Conservation (phyloP, 2,797 vertebrate genomes). For the Pipistrellus pipistrellus region DNA sequence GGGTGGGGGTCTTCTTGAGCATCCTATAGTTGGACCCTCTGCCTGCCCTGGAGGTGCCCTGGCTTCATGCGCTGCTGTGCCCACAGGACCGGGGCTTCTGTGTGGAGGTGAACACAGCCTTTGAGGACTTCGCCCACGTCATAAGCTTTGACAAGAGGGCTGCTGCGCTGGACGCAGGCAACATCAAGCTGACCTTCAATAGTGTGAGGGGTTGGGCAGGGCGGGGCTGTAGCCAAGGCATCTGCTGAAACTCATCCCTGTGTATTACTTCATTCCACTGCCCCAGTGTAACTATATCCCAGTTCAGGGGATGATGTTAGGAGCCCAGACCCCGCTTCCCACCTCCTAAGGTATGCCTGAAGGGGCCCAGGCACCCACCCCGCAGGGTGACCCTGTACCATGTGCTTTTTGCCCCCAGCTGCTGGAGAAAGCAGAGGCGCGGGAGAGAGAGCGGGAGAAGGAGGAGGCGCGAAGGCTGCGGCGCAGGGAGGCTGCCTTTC, state of each 20-base stretch:
- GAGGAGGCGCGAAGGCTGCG: slow-evolving; percentile 88
- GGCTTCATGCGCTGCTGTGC: slow-evolving; percentile 68
- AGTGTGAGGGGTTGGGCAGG: slow-evolving; percentile 85
- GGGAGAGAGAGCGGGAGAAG: slow-evolving; percentile 88
- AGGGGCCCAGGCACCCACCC: neutral
- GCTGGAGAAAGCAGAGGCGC: slow-evolving; percentile 89
- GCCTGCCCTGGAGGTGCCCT: neutral
- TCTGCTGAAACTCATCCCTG: neutral
- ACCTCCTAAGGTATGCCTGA: neutral
- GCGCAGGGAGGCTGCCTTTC: slow-evolving; percentile 89
- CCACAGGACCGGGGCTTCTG: slow-evolving; percentile 88
- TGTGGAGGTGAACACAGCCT: slow-evolving; percentile 89
- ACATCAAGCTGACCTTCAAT: slow-evolving; percentile 90
- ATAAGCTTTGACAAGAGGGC: slow-evolving; percentile 90
- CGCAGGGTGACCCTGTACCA: slow-evolving; percentile 35
- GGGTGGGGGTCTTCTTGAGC: slow-evolving; percentile 11
- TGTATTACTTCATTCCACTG: neutral
- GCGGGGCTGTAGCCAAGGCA: slow-evolving; percentile 36
- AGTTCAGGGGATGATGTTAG: slow-evolving; percentile 1
- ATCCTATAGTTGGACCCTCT: neutral
- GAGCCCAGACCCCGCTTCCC: slow-evolving; percentile 52
- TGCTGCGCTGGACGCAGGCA: slow-evolving; percentile 89
- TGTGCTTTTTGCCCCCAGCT: slow-evolving; percentile 78
- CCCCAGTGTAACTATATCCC: neutral
- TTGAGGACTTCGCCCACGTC: slow-evolving; percentile 89